Base-by-base conservation (phyloP, 2,113 vertebrate species). In the Pampusana beccarii region DNA sequence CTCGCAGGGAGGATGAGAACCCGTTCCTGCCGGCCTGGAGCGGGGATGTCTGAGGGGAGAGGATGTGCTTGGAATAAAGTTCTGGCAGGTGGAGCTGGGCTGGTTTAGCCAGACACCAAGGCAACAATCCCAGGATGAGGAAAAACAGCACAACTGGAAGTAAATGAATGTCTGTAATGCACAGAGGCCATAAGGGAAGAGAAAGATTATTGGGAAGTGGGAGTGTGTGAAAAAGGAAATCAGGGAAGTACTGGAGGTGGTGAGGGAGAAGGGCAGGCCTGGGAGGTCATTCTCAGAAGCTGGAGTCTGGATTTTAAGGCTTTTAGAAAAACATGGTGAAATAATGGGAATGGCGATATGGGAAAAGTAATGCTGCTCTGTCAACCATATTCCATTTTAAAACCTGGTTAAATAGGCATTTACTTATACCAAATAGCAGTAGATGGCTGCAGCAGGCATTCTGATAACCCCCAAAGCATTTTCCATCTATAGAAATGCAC, bases 341-440 rank as follows among this genome's bases (percentile, higher is more conserved):
- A 79, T 80, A 79, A 64, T 36, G 24, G 46, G 60, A 80, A 57
- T 72, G 40, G 54, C n/a, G 57, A 9, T 57, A 42, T n/a, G 53
- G 61, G 74, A 93, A 57, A 48, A 75, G 36, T 46, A 58, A 36
- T 64, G 54, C 34, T 84, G 42, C 11, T 62, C 60, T 86, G 46
- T 78, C 75, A 86, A 48, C 84, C 46, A 74, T 40, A 88, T 62
- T 80, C 60, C 3, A 31, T 86, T 91, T 86, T 69, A 88, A 93
- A 78, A 33, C 40, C 65, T 46, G 25, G 50, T 57, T 91, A 96
- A 94, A 88, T 70, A 89, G 73, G 73, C 57, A 89, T 93, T 92
- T 91, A 21, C 77, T 92, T 92, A 82, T 12, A 94, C 70, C 51
- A 85, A 61, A 75, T 28, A 92, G 50, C 23, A 9, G 57, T 93